Conservation (phyloP, 2,113 vertebrate species). For the Uropsilus gracilis region DNA sequence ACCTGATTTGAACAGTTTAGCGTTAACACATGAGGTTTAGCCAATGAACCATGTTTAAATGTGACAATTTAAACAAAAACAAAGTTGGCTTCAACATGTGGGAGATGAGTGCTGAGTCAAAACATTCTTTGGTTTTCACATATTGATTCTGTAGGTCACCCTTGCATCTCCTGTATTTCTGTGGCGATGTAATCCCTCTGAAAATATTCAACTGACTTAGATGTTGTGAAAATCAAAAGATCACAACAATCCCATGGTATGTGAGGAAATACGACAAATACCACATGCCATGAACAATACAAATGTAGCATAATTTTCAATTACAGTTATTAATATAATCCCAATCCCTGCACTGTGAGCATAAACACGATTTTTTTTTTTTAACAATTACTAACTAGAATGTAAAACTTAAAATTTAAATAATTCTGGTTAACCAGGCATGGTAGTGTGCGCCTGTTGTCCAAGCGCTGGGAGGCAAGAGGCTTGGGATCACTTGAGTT, state of each 20-base stretch:
- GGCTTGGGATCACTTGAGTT: no score
- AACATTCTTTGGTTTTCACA: constrained; percentile 58
- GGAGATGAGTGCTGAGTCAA: constrained; percentile 50
- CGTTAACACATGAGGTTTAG: background rate
- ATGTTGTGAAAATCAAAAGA: constrained; percentile 3
- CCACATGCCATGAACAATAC: background rate
- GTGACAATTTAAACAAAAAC: constrained; percentile 24
- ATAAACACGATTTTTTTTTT: background rate
- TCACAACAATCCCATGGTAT: background rate
- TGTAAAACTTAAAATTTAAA: constrained; percentile 24
- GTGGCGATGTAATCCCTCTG: background rate
- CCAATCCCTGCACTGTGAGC: background rate
- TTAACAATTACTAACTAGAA: constrained; percentile 2
- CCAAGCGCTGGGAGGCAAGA: no score
- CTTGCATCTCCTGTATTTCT: background rate
- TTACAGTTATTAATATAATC: background rate
- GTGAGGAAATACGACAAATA: background rate
- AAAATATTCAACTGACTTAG: background rate
- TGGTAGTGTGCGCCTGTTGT: no score
- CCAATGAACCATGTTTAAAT: background rate
- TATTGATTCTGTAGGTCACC: constrained; percentile 1
- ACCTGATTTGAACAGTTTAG: constrained; percentile 24
- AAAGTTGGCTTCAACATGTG: background rate
- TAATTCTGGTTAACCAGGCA: background rate
- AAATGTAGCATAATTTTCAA: constrained; percentile 42